Base-by-base conservation (phyloP, 2,113 vertebrate genomes). In the Varanus komodoensis region DNA sequence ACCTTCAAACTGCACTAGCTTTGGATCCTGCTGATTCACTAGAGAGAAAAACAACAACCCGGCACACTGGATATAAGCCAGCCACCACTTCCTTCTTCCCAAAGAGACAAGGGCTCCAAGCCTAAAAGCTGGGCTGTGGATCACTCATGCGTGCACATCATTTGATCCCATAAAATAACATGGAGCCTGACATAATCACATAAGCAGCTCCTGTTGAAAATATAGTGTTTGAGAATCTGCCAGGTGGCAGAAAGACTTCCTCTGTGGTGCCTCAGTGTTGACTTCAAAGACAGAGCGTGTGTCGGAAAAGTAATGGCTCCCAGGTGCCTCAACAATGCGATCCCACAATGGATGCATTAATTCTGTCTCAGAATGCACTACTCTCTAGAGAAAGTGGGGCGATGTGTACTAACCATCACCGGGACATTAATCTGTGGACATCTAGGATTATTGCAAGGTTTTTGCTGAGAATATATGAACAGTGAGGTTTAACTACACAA, bases 341-440 rank as follows among this genome's bases (percentile, higher is more conserved):
- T 0, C 0, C 38, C 25, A 4, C 0, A 4, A 25, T 91, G 32
- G 29, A 86, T 0, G 12, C 0, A 12, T 1, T 52, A 14, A 8
- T 0, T 29, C 84, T 19, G 32, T 1, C 67, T 6, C 21, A 44
- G 64, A 67, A 0, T 0, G 0, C 44, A 84, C 0, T 57, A 29
- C 54, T 68, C 1, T 3, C 79, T 48, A 73, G 14, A 64, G 8
- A 50, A 44, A 38, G 81, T 15, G 3, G 38, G 82, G 25, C 32
- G 29, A 0, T 0, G 14, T 3, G 3, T 25, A 86, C 15, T 67
- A 27, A 32, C 4, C 23, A 3, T 0, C 0, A 5, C 27, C 15
- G 34, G 8, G 0, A n/a, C 57, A 71, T 3, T 52, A 23, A 61
- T 57, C 67, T 57, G 12, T 34, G 0, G 12, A n/a, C 8, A 1